A percentile compares a stretch with the other conserved stretches of the same genome.
These are phyloP conservation scores for Rhizomys pruinosus DNA, from an alignment of 2,113 vertebrate species.

Conservation along the genomic window DNA sequence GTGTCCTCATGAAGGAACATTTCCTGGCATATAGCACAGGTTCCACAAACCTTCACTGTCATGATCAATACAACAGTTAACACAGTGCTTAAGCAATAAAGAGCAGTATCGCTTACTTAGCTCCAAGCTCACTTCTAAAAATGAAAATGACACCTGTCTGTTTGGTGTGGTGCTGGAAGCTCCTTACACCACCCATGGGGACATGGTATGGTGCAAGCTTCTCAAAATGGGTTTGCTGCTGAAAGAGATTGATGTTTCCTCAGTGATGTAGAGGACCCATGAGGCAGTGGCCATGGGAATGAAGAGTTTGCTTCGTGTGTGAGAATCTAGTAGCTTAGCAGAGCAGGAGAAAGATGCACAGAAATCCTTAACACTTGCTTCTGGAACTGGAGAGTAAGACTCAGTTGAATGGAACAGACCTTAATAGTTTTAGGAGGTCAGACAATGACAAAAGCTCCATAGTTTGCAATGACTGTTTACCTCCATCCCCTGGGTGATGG, in stretches of 20 bases:
- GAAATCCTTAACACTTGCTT: not conserved
- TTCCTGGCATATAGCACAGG: not conserved
- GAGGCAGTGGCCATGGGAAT: not conserved
- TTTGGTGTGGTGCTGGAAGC: not conserved
- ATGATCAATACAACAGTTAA: not conserved
- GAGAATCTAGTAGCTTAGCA: not conserved
- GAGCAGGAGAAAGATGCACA: not conserved
- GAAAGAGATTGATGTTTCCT: not conserved
- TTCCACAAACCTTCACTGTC: not conserved
- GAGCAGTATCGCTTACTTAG: not conserved
- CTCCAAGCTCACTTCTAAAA: not conserved
- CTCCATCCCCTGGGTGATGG: not conserved
- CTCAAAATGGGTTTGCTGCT: accelerated
- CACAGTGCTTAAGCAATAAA: not conserved
- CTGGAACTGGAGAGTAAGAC: not conserved
- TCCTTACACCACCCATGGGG: not conserved
- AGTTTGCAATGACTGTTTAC: not conserved
- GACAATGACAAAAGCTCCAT: not conserved
- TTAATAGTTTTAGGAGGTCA: not conserved
- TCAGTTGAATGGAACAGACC: not conserved
- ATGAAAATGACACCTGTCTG: not conserved
- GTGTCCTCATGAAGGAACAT: not conserved
- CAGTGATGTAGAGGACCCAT: too few species aligned
- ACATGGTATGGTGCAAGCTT: accelerated
- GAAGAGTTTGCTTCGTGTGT: not conserved